Conservation (phyloP, 2,888 invertebrate species). For the Leucozona laternaria region DNA sequence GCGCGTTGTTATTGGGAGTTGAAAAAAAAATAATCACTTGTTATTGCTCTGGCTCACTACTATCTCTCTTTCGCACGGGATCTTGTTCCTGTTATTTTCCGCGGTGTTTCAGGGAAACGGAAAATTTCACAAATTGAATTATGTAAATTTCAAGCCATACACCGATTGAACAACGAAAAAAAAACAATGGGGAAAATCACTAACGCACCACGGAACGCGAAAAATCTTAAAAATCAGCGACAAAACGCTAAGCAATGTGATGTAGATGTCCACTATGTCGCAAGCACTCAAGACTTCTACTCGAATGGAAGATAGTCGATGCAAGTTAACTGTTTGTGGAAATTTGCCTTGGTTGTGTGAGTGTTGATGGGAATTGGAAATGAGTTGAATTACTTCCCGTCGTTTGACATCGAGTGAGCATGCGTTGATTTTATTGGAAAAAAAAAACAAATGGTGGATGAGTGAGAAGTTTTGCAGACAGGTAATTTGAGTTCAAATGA, state of each 20-base stretch:
- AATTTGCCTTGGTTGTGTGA: constrained; percentile 16
- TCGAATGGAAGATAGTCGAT: constrained; percentile 67
- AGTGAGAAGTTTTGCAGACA: constrained; percentile 46
- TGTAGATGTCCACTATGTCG: constrained; percentile 57
- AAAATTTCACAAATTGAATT: constrained; percentile 28
- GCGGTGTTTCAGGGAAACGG: constrained; percentile 42
- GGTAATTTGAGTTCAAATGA: constrained; percentile 28
- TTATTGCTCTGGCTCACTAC: constrained; percentile 43
- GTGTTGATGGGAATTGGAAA: constrained; percentile 22
- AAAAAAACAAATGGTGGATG: constrained; percentile 60
- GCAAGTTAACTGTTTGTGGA: constrained; percentile 57
- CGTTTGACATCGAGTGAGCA: constrained; percentile 43
- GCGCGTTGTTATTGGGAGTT: constrained; percentile 34
- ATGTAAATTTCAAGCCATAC: constrained; percentile 34
- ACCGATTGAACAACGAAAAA: constrained; percentile 39
- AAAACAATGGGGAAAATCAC: constrained; percentile 41
- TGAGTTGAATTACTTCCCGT: constrained; percentile 22
- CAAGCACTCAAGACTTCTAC: constrained; percentile 75
- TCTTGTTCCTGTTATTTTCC: constrained; percentile 44
- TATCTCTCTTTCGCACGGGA: constrained; percentile 49
- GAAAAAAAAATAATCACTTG: constrained; percentile 60
- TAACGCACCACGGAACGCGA: constrained; percentile 67
- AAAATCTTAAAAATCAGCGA: constrained; percentile 57
- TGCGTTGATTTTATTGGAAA: constrained; percentile 45
- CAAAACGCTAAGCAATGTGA: constrained; percentile 27